A percentile compares a stretch with the other conserved stretches of the same genome.
Evolutionary conservation across 2,888 invertebrate species (phyloP).

Genomic region (Cataglyphis cursor): DNA sequence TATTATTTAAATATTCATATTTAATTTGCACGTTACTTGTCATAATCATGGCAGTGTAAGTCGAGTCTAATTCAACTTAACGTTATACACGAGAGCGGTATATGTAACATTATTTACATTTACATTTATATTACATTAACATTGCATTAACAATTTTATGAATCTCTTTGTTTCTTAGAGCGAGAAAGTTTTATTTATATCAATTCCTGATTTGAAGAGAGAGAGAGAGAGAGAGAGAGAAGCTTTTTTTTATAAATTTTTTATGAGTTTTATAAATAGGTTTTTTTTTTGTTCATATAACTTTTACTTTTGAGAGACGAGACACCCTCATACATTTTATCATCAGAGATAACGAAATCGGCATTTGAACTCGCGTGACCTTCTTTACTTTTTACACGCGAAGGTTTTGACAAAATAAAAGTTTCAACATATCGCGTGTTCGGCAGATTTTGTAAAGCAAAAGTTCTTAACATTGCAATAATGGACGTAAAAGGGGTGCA

Average conservation of each 20-base stretch:
- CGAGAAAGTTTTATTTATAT: not conserved
- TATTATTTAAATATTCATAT: not conserved
- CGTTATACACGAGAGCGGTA: not conserved
- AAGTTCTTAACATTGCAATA: slow-evolving; percentile 9
- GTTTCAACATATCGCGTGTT: slow-evolving; percentile 25
- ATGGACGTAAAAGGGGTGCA: slow-evolving; percentile 23
- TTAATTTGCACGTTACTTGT: slow-evolving; percentile 11
- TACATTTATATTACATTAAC: not conserved
- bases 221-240: not conserved
- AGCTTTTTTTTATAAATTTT: not conserved
- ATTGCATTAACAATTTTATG: not conserved
- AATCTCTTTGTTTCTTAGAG: not conserved
- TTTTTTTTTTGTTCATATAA: slow-evolving; percentile 3
- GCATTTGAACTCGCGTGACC: slow-evolving; percentile 20
- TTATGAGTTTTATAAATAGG: not conserved
- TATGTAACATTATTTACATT: not conserved
- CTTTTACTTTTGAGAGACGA: slow-evolving; percentile 29
- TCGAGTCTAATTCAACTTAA: not conserved
- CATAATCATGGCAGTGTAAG: not conserved
- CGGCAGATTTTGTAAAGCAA: slow-evolving; percentile 25
- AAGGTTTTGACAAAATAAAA: not conserved
- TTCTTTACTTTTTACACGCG: slow-evolving; percentile 16
- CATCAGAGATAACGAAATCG: slow-evolving; percentile 23
- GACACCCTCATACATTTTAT: slow-evolving; percentile 34
- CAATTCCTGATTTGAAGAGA: not conserved